Evolutionary conservation across 2,113 vertebrate species (phyloP).

Genomic region (Pteropus alecto): DNA sequence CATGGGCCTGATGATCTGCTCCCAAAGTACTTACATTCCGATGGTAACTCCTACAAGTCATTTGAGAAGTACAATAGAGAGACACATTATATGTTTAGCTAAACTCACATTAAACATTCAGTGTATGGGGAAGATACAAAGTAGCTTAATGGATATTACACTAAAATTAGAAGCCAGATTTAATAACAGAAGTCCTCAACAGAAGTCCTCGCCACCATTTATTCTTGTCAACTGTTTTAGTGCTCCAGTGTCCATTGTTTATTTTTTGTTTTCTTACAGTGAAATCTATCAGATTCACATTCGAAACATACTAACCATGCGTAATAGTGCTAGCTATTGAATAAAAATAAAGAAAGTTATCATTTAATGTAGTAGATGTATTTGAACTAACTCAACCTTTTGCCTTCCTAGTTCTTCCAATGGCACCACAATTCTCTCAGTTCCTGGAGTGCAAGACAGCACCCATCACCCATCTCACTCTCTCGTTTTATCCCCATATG

Average conservation of each 20-base stretch:
- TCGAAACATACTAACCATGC: neutral
- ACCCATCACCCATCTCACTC: neutral
- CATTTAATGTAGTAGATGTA: neutral
- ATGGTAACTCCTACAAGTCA: neutral
- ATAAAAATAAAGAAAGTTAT: neutral
- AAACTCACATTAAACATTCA: constrained; percentile 48
- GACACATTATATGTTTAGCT: neutral
- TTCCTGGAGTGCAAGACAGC: neutral
- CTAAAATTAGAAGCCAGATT: constrained; percentile 25
- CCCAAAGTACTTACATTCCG: neutral
- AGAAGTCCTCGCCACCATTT: neutral
- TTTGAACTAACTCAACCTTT: neutral
- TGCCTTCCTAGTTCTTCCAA: neutral
- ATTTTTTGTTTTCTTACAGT: neutral
- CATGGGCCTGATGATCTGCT: neutral
- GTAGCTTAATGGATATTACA: constrained; percentile 20
- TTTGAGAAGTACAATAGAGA: constrained; percentile 1
- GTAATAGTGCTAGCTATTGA: neutral
- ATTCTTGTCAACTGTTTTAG: neutral
- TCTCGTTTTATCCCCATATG: neutral
- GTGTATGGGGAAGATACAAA: neutral
- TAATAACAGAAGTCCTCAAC: neutral
- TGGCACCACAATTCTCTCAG: neutral
- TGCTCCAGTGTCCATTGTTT: neutral
- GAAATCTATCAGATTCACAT: neutral